Evolutionary conservation across 2,888 invertebrate species (phyloP).

Genomic region (Megaustenia siamemsis): DNA sequence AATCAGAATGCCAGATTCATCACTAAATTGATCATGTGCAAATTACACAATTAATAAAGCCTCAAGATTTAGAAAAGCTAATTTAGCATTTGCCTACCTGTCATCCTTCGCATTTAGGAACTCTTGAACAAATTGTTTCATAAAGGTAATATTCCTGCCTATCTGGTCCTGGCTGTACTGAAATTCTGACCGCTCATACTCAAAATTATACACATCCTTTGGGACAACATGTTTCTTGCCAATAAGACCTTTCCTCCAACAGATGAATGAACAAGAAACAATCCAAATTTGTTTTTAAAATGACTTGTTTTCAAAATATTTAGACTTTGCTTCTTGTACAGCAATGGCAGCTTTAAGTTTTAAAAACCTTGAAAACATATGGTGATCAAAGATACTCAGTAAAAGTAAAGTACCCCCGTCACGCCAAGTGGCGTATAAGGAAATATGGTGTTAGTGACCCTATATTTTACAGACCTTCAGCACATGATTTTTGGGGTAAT

Average conservation of each 20-base stretch:
- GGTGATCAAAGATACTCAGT: too few relatives aligned
- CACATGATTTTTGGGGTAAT: too few relatives aligned
- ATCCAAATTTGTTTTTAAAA: not conserved
- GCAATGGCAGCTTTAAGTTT: too few relatives aligned
- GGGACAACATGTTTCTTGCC: conserved; percentile 57
- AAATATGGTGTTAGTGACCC: too few relatives aligned
- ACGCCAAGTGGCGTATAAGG: too few relatives aligned
- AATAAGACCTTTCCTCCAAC: conserved; percentile 43
- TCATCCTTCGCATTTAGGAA: conserved; percentile 44
- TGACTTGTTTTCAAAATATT: not conserved
- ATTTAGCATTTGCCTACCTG: conserved; percentile 30
- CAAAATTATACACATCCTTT: conserved; percentile 52
- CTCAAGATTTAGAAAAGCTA: not conserved
- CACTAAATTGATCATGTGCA: too few relatives aligned
- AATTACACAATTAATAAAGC: too few relatives aligned
- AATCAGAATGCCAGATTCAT: too few relatives aligned
- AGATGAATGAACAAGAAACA: not conserved
- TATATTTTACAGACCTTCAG: too few relatives aligned
- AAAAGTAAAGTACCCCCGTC: too few relatives aligned
- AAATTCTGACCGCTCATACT: conserved; percentile 45
- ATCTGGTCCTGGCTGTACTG: conserved; percentile 40
- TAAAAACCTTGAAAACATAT: too few relatives aligned
- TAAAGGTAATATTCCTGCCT: conserved; percentile 55
- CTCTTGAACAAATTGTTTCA: conserved; percentile 41
- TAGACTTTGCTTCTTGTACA: too few relatives aligned